Evolutionary conservation across 2,888 invertebrate species (phyloP).

Genomic region (Anaspis maculata): DNA sequence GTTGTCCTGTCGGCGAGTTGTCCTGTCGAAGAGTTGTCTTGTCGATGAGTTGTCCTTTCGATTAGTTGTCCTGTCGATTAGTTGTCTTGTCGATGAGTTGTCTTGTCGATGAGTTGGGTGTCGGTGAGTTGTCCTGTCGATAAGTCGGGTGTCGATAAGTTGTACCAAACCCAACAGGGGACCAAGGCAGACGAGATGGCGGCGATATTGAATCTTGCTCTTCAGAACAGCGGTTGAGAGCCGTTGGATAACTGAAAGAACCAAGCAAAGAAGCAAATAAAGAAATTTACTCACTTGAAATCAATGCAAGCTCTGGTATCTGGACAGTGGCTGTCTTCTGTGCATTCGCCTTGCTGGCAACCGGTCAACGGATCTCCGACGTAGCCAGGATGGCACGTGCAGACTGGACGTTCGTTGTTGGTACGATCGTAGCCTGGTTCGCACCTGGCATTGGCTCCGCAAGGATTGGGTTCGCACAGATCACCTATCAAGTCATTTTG

Average conservation of each 20-base stretch:
- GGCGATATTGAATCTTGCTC: background rate
- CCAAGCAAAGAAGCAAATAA: background rate
- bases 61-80: no score
- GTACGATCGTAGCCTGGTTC: constrained; percentile 76
- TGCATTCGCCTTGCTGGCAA: constrained; percentile 73
- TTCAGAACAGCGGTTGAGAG: no score
- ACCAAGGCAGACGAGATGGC: no score
- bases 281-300: constrained; percentile 49
- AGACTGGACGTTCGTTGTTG: constrained; percentile 76
- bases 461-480: constrained; percentile 81
- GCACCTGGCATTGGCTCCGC: constrained; percentile 70
- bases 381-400: constrained; percentile 72
- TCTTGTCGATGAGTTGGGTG: no score
- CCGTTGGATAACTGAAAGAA: background rate
- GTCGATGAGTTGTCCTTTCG: no score
- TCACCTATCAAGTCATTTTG: constrained; percentile 55
- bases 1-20: no score
- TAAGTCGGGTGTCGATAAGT: no score
- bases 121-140: no score
- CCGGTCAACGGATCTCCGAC: constrained; percentile 66
- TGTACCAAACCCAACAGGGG: no score
- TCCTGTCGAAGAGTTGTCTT: no score
- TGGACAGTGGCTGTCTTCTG: constrained; percentile 66
- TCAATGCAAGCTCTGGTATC: constrained; percentile 70
- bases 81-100: no score